A percentile compares a stretch with the other conserved stretches of the same genome.
phyloP scores from a whole-genome alignment of 2,113 vertebrate species.

The Butorides virescens region DNA sequence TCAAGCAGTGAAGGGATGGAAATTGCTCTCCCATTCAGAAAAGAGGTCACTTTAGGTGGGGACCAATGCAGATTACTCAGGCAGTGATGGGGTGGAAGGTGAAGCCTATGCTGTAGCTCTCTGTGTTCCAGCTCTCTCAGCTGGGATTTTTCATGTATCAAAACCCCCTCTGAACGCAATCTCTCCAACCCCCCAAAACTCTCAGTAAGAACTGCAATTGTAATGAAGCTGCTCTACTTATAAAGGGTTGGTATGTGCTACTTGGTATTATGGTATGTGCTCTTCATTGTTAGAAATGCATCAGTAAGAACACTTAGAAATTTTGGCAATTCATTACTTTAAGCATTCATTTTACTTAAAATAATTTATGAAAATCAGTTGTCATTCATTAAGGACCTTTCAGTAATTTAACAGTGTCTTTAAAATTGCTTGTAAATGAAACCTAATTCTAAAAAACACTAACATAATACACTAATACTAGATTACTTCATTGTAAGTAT shows the following conservation, averaged over 20 bases:
- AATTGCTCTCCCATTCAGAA: not conserved
- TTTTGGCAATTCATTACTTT: not conserved
- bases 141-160: not conserved
- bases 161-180: not conserved
- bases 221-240: rapidly evolving
- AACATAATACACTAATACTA: not conserved
- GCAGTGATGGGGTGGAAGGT: not conserved
- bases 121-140: not conserved
- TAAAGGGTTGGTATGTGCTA: not conserved
- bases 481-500: not conserved
- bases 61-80: not conserved
- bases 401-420: not conserved
- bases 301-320: not conserved
- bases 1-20: not conserved
- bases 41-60: not conserved
- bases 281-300: not conserved
- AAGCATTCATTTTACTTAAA: not conserved
- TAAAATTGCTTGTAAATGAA: not conserved
- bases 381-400: not conserved
- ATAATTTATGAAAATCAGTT: not conserved
- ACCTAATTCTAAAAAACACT: not conserved
- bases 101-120: not conserved
- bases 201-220: not conserved
- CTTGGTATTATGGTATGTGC: not conserved
- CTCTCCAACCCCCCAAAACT: rapidly evolving